phyloP scores from a whole-genome alignment of 2,797 vertebrate genomes.

The Eulemur rubriventer region DNA sequence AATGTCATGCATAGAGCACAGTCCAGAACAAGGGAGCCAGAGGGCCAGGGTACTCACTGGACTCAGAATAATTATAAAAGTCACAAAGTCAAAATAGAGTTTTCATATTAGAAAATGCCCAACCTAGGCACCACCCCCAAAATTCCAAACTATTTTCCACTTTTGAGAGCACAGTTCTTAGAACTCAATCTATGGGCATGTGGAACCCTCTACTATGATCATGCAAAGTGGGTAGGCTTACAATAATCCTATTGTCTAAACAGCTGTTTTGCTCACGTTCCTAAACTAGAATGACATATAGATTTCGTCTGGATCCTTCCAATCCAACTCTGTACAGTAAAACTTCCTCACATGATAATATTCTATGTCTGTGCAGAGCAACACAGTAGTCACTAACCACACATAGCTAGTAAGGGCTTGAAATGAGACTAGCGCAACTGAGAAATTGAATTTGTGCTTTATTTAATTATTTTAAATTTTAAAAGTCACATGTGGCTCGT shows the following conservation, averaged over 20 bases:
- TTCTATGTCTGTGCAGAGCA: background rate
- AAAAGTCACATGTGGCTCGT: background rate
- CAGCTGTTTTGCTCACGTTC: background rate
- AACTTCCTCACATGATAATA: background rate
- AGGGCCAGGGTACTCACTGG: background rate
- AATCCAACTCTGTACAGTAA: background rate
- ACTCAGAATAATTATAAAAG: background rate
- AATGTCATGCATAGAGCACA: rapidly evolving
- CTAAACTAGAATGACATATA: background rate
- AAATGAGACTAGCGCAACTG: background rate
- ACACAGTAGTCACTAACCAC: background rate
- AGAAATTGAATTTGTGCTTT: background rate
- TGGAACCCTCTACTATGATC: background rate
- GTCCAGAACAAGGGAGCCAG: background rate
- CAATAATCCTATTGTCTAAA: background rate
- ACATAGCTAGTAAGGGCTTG: background rate
- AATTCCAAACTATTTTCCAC: background rate
- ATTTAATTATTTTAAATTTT: background rate
- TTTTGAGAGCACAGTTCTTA: background rate
- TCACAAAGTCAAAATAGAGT: background rate
- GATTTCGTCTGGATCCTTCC: background rate
- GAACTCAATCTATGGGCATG: background rate
- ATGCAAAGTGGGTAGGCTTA: background rate
- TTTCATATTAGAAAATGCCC: background rate
- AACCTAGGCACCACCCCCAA: background rate